phyloP scores from a whole-genome alignment of 30 jellyfish, hydroid and myxozoan species.

The Nemopilema nomurai region DNA sequence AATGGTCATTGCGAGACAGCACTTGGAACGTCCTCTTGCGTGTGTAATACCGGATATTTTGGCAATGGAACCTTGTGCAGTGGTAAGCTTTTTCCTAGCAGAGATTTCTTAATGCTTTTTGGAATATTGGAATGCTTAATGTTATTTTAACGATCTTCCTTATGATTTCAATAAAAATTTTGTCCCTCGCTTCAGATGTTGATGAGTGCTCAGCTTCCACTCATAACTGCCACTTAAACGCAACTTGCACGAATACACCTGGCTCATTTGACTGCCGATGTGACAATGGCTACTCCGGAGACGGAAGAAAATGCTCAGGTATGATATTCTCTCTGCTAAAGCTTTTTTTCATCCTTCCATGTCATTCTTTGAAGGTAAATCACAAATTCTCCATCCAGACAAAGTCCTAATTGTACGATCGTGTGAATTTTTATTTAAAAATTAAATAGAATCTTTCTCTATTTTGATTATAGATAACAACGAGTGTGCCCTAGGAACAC shows the following conservation, averaged over 20 bases:
- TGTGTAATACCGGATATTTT: neutral
- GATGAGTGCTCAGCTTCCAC: neutral
- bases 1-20: neutral
- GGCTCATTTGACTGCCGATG: slow-evolving; percentile 19
- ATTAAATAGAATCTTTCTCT: neutral
- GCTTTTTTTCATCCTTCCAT: neutral
- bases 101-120: too few species aligned
- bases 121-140: too few species aligned
- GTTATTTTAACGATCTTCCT: neutral
- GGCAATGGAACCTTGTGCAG: neutral
- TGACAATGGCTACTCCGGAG: slow-evolving; percentile 9
- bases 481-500: slow-evolving; percentile 44
- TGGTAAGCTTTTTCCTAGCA: too few species aligned
- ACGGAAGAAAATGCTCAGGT: slow-evolving; percentile 22
- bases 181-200: neutral
- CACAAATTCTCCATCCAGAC: neutral
- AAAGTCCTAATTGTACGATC: neutral
- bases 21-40: neutral
- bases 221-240: slow-evolving; percentile 21
- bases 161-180: neutral
- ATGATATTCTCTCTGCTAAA: too few species aligned
- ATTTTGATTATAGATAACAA: neutral
- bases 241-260: neutral
- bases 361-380: neutral
- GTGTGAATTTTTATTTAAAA: neutral